These are phyloP conservation scores for Coendou prehensilis DNA, from an alignment of 2,797 vertebrate species.

Conservation along the genomic window DNA sequence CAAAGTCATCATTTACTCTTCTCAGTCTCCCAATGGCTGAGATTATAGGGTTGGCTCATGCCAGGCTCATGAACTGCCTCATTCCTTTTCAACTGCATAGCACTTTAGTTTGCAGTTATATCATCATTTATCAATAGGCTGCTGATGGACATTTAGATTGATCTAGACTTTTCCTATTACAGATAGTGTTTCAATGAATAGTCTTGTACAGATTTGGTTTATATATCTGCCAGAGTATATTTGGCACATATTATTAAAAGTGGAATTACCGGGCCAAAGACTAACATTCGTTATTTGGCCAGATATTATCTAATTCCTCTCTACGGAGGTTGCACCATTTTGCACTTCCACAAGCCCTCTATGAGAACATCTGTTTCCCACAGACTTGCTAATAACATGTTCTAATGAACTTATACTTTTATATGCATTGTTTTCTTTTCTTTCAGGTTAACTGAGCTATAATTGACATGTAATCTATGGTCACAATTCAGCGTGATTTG, in stretches of 20 bases:
- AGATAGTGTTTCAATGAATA: background rate
- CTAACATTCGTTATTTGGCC: too few species aligned
- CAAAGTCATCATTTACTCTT: too few species aligned
- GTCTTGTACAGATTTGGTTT: too few species aligned
- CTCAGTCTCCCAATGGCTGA: too few species aligned
- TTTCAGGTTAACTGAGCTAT: conserved; percentile 1
- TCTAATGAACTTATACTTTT: conserved; percentile 28
- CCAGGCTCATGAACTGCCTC: background rate
- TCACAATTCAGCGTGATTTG: background rate
- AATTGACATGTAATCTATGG: background rate
- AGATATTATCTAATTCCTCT: too few species aligned
- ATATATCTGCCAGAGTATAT: too few species aligned
- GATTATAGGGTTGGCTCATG: too few species aligned
- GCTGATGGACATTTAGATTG: background rate
- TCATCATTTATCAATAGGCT: background rate
- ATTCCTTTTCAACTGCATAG: background rate
- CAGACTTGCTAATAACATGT: background rate
- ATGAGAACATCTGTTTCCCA: background rate
- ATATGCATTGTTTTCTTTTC: background rate
- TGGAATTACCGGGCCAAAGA: too few species aligned
- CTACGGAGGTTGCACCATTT: too few species aligned
- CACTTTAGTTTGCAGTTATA: background rate
- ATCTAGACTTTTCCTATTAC: background rate
- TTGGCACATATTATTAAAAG: too few species aligned
- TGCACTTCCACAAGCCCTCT: background rate